Evolutionary conservation across 30 jellyfish, hydroid and myxozoan genomes (phyloP), one percentile per base, ranked within the genome.

Genomic region (Turritopsis rubra): DNA sequence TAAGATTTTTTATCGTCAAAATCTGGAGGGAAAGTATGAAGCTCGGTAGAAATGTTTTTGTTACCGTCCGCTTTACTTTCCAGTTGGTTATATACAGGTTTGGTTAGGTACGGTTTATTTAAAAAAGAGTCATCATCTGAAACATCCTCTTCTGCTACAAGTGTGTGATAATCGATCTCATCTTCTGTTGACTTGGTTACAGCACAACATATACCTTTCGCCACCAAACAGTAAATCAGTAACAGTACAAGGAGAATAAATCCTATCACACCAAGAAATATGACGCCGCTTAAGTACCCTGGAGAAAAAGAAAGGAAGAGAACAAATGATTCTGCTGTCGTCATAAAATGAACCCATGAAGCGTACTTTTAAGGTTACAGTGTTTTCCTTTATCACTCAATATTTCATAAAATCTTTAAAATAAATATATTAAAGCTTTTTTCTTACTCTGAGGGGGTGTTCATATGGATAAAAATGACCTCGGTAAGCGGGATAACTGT

Each of bases 281-380:
- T 84, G 75, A 83, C 85, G 18, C 89, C 92, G 13, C 86, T 89
- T 66, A 81, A 86, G 73, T 73, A 83, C 96, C 92, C 96, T 88
- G 24, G 52, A 83, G 82, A 52, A 27, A 18, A 41, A 41, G 5
- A 41, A 41, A n/a, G n/a, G 5, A 41, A 41, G 5, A 41, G 13
- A 41, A 41, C 5, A 41, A 41, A 41, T 13, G 60, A 41, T 41
- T n/a, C n/a, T n/a, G n/a, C n/a, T n/a, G n/a, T n/a, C n/a, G n/a
- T n/a, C n/a, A n/a, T n/a, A n/a, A n/a, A n/a, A n/a, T n/a, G n/a
- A n/a, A n/a, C n/a, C n/a, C n/a, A n/a, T n/a, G n/a, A n/a, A n/a
- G n/a, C n/a, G n/a, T n/a, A n/a, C n/a, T n/a, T n/a, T n/a, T n/a
- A n/a, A n/a, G n/a, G n/a, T n/a, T n/a, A n/a, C n/a, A n/a, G n/a